Evolutionary conservation across 2,888 invertebrate species (phyloP), one percentile per base, ranked within the genome.

Genomic region (Tortricodes alternella): DNA sequence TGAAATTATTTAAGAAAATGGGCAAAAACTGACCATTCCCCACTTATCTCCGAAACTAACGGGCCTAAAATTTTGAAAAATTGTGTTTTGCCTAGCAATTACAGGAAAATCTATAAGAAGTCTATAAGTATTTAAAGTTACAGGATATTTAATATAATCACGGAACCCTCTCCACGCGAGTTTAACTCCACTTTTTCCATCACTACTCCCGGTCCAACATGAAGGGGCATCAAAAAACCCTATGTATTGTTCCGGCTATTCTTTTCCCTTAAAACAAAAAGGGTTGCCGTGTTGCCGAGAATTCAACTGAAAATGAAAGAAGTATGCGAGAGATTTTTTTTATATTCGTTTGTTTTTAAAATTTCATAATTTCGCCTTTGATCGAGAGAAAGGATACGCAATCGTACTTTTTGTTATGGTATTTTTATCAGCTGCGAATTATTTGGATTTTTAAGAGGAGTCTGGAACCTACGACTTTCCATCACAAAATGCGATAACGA

Each of bases 221-320:
- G 48, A 32, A 53, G 59, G 48, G 46, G 61, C 59, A 65, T 65
- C 64, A 60, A 62, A 62, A 68, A 63, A 66, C 68, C 51, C 61
- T 67, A 71, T 65, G 78, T 77, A 80, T 82, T 83, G 78, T 85
- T 78, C 74, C 62, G 60, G 60, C 65, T 71, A 74, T 71, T 68
- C 70, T 71, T 73, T 70, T 64, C 71, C 66, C 66, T 68, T 71
- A 61, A 59, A 64, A 69, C 65, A 71, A 69, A 78, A 86, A 80
- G 88, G 88, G 84, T 84, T 82, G 76, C 64, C 70, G 70, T 65
- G 76, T 79, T 76, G 70, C 77, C 79, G 78, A 80, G 83, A 78
- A 75, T 71, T 65, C 60, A 72, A 73, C 74, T 74, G 71, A 67
- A n/a, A 80, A 79, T 71, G 74, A 44, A 63, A 61, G 70, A 80